Base-by-base conservation (phyloP, 2,113 vertebrate genomes). In the Lichenostomus cassidix region DNA sequence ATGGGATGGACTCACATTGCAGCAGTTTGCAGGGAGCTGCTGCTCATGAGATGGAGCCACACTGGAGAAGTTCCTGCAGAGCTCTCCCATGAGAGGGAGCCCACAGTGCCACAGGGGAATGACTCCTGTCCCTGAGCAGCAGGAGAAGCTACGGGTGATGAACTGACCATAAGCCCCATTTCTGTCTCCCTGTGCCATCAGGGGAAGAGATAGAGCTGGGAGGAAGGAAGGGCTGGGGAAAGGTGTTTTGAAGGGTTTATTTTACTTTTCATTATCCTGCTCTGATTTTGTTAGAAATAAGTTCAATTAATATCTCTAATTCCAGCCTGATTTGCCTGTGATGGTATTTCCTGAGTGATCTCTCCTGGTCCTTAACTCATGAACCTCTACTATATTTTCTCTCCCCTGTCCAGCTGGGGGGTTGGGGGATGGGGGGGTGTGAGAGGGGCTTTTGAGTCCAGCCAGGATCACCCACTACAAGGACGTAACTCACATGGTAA, bases 1-100 rank as follows among this genome's bases (percentile, higher is more conserved):
- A 0, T 16, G n/a, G 46, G 21, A 20, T 37, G 35, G 28, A 15
- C 74, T 42, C 64, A 22, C 4, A 0, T 0, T 18, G 64, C 78
- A 49, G 53, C 64, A 41, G 53, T 6, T 20, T 6, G 6, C 27
- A 31, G 25, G 14, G 62, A 31, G 50, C 41, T 80, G 50, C 4
- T 56, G 62, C 62, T 37, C 2, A 0, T 47, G 64, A 17, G n/a
- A 39, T 49, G n/a, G n/a, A 81, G 22, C 28, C 52, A 39, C 3
- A 2, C 1, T 0, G 1, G 29, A n/a, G 82, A 49, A 58, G 52
- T 0, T 42, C 52, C 44, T 67, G 37, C 8, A 67, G 62, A 59
- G 7, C 16, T 31, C 17, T 24, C 31, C 37, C 2, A 1, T 41
- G 46, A 44, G 37, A 44, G 12, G 46, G 27, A 28, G 6, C 33